Conservation (phyloP, 2,797 vertebrate species). For the Scomberomorus guttatus region DNA sequence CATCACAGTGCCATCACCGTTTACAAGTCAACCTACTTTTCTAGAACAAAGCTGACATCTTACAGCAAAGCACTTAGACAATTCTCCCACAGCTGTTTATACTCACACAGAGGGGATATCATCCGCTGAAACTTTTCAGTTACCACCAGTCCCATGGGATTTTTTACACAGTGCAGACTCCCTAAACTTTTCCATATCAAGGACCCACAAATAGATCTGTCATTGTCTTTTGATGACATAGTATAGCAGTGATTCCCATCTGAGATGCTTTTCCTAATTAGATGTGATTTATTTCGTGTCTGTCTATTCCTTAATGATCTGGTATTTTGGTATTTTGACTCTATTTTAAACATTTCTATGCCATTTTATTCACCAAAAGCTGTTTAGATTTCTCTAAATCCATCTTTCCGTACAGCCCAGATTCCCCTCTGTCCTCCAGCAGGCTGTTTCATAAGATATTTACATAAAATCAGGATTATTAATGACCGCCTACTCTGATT, state of each 20-base stretch:
- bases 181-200: constrained; percentile 29
- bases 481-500: too few relatives aligned
- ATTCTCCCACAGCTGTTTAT: constrained; percentile 63
- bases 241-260: neutral
- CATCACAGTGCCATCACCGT: constrained; percentile 45
- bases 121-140: constrained; percentile 49
- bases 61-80: constrained; percentile 62
- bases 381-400: too few relatives aligned
- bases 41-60: constrained; percentile 69
- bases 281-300: constrained; percentile 9
- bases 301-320: neutral
- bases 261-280: constrained; percentile 25
- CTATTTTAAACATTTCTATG: too few relatives aligned
- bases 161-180: constrained; percentile 1
- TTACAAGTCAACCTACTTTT: constrained; percentile 62
- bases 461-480: too few relatives aligned
- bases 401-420: too few relatives aligned
- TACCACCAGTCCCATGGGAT: constrained; percentile 32
- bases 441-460: too few relatives aligned
- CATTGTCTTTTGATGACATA: neutral
- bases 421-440: too few relatives aligned
- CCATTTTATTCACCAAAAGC: too few relatives aligned
- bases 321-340: too few relatives aligned
- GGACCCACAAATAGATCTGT: constrained; percentile 14
- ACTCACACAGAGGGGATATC: constrained; percentile 61